Base-by-base conservation (phyloP, 2,113 vertebrate genomes). In the Antechinus flavipes region DNA sequence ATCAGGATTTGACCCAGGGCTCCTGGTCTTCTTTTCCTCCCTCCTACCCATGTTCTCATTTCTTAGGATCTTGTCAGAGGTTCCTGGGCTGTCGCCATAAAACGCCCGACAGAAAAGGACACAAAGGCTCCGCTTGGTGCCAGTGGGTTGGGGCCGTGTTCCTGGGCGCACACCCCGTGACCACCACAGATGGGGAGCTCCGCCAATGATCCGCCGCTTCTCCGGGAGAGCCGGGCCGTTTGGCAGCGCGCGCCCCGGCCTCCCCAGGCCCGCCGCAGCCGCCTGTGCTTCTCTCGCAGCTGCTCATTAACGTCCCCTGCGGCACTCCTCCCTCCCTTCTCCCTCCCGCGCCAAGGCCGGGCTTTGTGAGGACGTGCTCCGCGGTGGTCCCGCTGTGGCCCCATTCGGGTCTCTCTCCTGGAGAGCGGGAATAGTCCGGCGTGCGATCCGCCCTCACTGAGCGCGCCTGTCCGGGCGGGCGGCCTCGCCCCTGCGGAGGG, bases 171-270 rank as follows among this genome's bases (percentile, higher is more conserved):
- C 90, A 94, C 54, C 93, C 6, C 61, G 56, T 91, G 68, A 96
- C 42, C 94, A 89, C 47, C 76, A 92, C 97, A 98, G 95, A 98
- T 97, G 92, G 94, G 93, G 49, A 93, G 93, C n/a, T 96, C 91
- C 92, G 91, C 93, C 97, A 97, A 98, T 97, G 97, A 96, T 52
- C 93, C 90, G 90, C 89, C 24, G 95, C 97, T 96, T 52, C 97
- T 91, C 54, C 0, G 0, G 96, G 94, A 93, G 91, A 94, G 91
- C 91, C 97, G 54, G 58, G 92, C 90, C 0, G 10, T 55, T 95
- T 97, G 97, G 96, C 93, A 97, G 94, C 5, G 47, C 47, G 47
- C 47, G 2, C 49, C 49, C 6, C 6, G 49, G 49, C 49, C 49
- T 49, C 49, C 6, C 49, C 49, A 49, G 7, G 93, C 92, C 90